phyloP scores from a whole-genome alignment of 2,797 vertebrate genomes.

The Pseudochirops corinnae region DNA sequence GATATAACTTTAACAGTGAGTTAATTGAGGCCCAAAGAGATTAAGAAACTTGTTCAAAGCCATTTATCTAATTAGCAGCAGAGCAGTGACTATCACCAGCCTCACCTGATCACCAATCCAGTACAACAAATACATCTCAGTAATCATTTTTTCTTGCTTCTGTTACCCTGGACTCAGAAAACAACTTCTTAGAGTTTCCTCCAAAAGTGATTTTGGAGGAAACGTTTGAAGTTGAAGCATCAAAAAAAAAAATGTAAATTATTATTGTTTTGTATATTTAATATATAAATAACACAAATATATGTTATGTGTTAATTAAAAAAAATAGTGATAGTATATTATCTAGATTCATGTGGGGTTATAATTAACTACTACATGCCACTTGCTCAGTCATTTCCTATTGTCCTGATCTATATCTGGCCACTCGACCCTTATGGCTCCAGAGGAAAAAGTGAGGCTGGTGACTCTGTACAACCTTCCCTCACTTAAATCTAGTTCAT shows the following conservation, averaged over 20 bases:
- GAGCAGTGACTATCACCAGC: not conserved
- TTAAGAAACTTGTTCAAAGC: not conserved
- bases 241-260: not conserved
- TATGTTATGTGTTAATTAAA: not conserved
- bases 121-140: not conserved
- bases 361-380: not conserved
- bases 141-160: not conserved
- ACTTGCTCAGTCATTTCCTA: too few species aligned
- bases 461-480: too few species aligned
- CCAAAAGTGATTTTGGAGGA: not conserved
- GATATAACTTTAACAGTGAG: not conserved
- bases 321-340: not conserved
- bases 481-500: too few species aligned
- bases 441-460: too few species aligned
- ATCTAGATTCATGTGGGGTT: not conserved
- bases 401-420: too few species aligned
- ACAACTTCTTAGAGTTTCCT: not conserved
- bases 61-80: not conserved
- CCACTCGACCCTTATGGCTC: too few species aligned
- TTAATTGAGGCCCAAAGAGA: not conserved
- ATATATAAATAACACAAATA: not conserved
- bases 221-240: not conserved
- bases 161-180: not conserved
- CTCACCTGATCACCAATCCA: not conserved
- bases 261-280: not conserved